Evolutionary conservation across 1,140 invertebrate species (phyloP), one percentile per base, ranked within the genome.

Genomic region (Octopus sinensis): DNA sequence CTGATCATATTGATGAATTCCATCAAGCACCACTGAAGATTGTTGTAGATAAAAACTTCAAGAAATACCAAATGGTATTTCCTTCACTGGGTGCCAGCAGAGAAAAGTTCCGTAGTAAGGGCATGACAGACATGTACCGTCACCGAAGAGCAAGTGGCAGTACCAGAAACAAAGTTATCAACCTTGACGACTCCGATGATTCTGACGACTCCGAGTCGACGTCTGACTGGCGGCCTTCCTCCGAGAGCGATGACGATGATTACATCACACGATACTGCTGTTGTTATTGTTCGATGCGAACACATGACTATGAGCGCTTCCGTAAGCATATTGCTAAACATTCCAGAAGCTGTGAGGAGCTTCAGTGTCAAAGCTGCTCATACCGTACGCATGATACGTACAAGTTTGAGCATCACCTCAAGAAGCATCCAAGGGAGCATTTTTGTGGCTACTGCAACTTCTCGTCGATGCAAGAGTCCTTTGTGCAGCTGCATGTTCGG

Each of bases 361-460:
- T 73, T 13, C 68, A 73, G 68, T 73, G 68, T 13, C 68, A 13
- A 4, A 73, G 17, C 3, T 73, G 68, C 30, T 13, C 30, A 13
- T 73, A 73, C 13, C 68, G 68, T 6, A 73, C 68, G 13, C 68
- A 23, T 5, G 68, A 73, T 23, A 23, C 68, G 17, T 73, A 73
- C 68, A 73, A 73, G 13, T 73, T 73, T 73, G 17, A 73, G 5
- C 68, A 73, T 13, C 68, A 73, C 68, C 17, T 73, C 17, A 13
- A 23, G 13, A 13, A 23, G 17, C 68, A 73, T 23, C 68, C 68
- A 13, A 73, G 68, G 17, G 68, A 73, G 30, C 68, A 73, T 13
- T 73, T 73, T 73, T 73, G 68, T 23, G 68, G 68, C 17, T 73
- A 73, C 68, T 73, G 68, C 68, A 73, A 73, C 13, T 73, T 73